Base-by-base conservation (phyloP, 2,888 invertebrate genomes). In the Spodoptera exigua region DNA sequence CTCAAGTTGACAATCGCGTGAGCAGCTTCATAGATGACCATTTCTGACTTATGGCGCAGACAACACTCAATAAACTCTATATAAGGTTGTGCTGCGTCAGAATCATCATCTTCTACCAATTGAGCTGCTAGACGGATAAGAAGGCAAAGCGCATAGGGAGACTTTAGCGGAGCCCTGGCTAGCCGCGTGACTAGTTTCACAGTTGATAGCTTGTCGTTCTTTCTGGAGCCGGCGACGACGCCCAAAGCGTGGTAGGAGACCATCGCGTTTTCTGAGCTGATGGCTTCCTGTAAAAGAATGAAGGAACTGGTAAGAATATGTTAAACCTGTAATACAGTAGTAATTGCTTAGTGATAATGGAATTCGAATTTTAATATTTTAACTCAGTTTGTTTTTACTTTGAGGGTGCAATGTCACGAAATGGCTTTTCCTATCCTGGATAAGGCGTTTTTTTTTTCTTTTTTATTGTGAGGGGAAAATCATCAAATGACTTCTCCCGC, bases 11-110 rank as follows among this genome's bases (percentile, higher is more conserved):
- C 99, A 76, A 99, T 97, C 2, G 99, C 99, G 84, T 99, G 98
- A 0, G 99, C 99, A 0, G 99, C 99, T 94, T 99, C 99, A 84
- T 99, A 99, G 16, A 99, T 98, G 0, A 99, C 99, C 97, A 99
- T 99, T 94, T 99, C 99, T 27, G 98, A 98, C 93, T 99, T 99
- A 88, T 99, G 99, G 0, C 99, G 96, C 43, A 99, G 95, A 85
- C 99, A 99, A 13, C 97, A 96, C 84, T 99, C 99, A 44, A 99
- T 97, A 83, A 99, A 99, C 43, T 98, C 97, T 76, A 98, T 97
- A 79, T 98, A 95, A 0, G 96, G 96, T 46, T 96, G 96, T 51
- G 97, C 96, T 0, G 96, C 93, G 7, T 95, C 95, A 0, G 96
- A 95, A 12, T 96, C 96, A 70, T 99, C 98, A 79, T 99, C 98